Evolutionary conservation across 2,113 vertebrate genomes (phyloP).

Genomic region (Anseranas semipalmata): DNA sequence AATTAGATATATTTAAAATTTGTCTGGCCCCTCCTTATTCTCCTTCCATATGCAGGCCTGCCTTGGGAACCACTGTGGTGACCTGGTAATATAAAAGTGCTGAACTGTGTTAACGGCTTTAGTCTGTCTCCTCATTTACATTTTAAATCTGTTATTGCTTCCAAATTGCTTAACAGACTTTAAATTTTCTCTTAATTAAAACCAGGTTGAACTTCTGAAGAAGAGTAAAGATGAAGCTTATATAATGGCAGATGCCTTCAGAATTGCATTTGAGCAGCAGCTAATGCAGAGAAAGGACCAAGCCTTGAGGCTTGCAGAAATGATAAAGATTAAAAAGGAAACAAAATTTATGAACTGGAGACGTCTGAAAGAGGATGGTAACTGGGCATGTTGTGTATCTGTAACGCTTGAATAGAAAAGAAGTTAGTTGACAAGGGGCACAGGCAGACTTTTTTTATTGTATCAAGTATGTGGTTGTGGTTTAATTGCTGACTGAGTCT

Average conservation of each 20-base stretch:
- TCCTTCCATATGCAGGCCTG: background rate
- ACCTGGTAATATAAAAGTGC: background rate
- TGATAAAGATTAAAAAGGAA: constrained; percentile 69
- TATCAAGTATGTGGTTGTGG: background rate
- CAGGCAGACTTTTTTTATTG: background rate
- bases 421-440: background rate
- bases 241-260: constrained; percentile 89
- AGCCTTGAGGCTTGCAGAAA: constrained; percentile 79
- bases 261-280: constrained; percentile 93
- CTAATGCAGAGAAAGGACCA: constrained; percentile 86
- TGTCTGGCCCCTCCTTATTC: background rate
- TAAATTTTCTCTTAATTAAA: constrained; percentile 32
- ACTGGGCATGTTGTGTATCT: background rate
- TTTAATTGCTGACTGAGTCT: background rate
- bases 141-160: background rate
- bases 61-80: background rate
- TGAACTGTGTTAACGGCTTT: background rate
- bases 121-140: background rate
- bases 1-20: background rate
- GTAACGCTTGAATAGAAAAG: background rate
- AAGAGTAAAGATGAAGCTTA: constrained; percentile 87
- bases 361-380: constrained; percentile 71
- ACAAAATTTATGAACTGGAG: constrained; percentile 67
- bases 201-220: constrained; percentile 82
- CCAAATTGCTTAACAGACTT: background rate